Evolutionary conservation across 35 echinoderm and acorn worm genomes (phyloP).

Genomic region (Stichopus chloronotus): DNA sequence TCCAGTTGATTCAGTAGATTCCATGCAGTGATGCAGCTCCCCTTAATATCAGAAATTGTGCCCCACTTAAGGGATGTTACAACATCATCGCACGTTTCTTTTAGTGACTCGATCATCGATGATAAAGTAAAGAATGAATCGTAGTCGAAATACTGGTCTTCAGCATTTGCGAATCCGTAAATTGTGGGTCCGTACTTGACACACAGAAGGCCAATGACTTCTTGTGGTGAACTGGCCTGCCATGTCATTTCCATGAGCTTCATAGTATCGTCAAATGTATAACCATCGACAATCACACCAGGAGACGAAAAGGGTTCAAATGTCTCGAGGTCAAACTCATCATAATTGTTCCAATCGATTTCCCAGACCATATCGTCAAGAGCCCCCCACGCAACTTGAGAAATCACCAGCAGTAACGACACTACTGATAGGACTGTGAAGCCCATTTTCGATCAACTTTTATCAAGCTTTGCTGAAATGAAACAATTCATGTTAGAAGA

Average conservation of each 20-base stretch:
- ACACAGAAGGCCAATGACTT: slow-evolving; percentile 23
- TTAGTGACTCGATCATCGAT: background rate
- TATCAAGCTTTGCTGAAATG: no score
- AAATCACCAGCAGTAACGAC: background rate
- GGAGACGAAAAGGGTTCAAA: background rate
- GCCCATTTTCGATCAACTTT: background rate
- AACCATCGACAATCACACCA: background rate
- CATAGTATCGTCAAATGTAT: slow-evolving; percentile 2
- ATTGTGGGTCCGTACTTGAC: background rate
- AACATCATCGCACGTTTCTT: slow-evolving; percentile 11
- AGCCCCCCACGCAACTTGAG: background rate
- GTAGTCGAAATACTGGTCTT: background rate
- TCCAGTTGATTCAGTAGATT: background rate
- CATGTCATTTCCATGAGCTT: background rate
- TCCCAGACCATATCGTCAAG: background rate
- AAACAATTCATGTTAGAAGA: no score
- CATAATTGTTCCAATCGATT: slow-evolving; percentile 20
- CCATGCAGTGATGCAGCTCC: background rate
- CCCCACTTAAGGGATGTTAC: background rate
- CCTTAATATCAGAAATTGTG: background rate
- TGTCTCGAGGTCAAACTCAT: background rate
- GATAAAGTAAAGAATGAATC: no score
- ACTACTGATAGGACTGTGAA: background rate
- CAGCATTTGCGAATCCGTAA: background rate
- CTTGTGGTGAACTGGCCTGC: background rate